Evolutionary conservation across 2,888 invertebrate genomes (phyloP), one percentile per base, ranked within the genome.

Genomic region (Drosophila infuscata): DNA sequence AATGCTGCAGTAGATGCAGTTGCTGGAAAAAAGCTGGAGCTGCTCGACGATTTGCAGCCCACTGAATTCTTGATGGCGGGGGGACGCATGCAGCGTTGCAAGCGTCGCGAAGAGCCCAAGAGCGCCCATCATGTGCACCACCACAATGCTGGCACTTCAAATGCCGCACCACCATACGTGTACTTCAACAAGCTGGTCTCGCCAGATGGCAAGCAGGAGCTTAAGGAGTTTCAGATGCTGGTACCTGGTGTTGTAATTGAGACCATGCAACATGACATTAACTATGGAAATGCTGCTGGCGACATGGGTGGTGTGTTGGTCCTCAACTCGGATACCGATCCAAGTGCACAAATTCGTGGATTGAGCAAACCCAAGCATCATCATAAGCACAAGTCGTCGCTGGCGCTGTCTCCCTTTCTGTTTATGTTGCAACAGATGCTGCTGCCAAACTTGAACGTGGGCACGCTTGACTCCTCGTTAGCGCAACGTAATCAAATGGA

Each of bases 141-240:
- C 20, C 66, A 54, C 36, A 38, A 33, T 29, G 25, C 33, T 38
- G 35, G 36, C 49, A 56, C 30, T 33, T 29, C 30, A 0, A 20
- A 35, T 12, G 66, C 36, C 6, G 53, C 53, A 1, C 54, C 65
- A 9, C 84, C 88, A 0, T 72, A 58, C 46, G 73, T 81, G 2
- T 87, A 84, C 48, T 79, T 54, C n/a, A 87, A 89, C 52, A 83
- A 86, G 53, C 29, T 76, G 49, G 36, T 79, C 8, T 89, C 89
- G 15, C 85, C 85, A 0, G 89, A 85, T 60, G 84, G 87, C 74
- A 77, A 79, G n/a, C 79, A 81, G 51, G 72, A 83, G 71, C 17
- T 73, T 0, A 78, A 87, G 48, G 79, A 86, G 30, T 77, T 86
- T 29, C 84, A 87, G 25, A 33, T 89, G 41, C 25, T 81, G 3